Conservation (phyloP, 35 echinoderm and acorn worm genomes). For the Hemicentrotus pulcherrimus region DNA sequence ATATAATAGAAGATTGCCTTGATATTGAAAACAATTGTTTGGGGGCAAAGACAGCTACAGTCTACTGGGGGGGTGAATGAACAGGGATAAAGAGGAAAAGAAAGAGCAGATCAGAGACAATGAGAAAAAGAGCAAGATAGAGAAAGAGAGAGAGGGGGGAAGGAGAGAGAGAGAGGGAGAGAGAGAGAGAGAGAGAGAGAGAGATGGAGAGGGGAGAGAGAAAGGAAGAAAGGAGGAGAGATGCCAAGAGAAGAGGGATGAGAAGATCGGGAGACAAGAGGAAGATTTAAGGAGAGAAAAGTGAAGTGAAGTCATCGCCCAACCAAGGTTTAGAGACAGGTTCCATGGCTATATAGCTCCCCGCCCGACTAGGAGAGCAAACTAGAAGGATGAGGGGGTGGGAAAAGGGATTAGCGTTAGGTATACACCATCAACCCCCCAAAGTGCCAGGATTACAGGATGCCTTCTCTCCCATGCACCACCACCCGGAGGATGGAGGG, state of each 20-base stretch:
- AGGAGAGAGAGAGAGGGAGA: neutral
- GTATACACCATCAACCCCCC: neutral
- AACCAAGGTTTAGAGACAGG: neutral
- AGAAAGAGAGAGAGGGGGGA: neutral
- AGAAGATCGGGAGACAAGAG: neutral
- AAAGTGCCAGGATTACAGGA: neutral
- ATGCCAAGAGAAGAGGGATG: neutral
- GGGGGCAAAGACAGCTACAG: too few relatives aligned
- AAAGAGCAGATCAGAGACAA: neutral
- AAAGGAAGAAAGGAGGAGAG: neutral
- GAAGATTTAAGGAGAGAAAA: neutral
- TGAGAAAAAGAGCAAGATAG: neutral
- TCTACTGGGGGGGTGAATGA: neutral
- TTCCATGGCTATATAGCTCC: neutral
- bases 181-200: neutral
- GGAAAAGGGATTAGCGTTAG: neutral
- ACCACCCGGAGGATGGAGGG: neutral
- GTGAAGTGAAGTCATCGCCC: neutral
- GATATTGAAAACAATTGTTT: too few relatives aligned
- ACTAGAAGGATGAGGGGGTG: neutral
- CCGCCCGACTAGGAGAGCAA: neutral
- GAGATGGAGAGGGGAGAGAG: neutral
- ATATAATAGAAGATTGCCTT: too few relatives aligned
- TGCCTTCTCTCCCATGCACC: neutral
- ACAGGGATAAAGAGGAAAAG: neutral